Conservation (phyloP, 2,888 invertebrate genomes). For the Actias luna region DNA sequence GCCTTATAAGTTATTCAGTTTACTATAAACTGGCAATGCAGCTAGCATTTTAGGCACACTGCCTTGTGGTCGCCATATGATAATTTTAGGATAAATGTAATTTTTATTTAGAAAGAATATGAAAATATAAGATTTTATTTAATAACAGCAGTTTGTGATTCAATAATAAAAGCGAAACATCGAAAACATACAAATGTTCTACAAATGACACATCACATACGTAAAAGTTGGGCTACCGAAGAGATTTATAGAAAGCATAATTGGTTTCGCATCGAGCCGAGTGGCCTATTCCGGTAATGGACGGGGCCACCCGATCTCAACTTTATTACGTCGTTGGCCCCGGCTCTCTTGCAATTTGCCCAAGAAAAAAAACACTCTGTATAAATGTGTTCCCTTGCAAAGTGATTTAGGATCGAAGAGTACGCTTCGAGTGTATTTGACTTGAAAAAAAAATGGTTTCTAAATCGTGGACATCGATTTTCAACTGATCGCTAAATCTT, state of each 20-base stretch:
- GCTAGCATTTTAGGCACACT: no score
- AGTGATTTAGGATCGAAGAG: conserved; percentile 31
- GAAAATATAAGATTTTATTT: no score
- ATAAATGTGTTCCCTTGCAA: conserved; percentile 29
- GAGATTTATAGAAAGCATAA: conserved; percentile 58
- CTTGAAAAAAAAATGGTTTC: conserved; percentile 3
- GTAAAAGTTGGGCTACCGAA: conserved; percentile 16
- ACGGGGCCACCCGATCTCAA: conserved; percentile 42
- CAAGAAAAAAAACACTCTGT: conserved; percentile 26
- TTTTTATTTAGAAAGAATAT: no score
- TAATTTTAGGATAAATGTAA: no score
- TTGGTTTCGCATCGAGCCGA: conserved; percentile 55
- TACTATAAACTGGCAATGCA: no score
- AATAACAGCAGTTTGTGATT: background rate
- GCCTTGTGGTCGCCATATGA: no score
- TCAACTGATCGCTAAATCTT: conserved; percentile 3
- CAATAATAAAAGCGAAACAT: background rate
- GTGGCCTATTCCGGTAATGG: conserved; percentile 60
- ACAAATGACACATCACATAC: conserved; percentile 12
- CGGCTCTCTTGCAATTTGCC: conserved; percentile 34
- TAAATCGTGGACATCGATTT: background rate
- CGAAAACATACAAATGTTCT: conserved; percentile 7
- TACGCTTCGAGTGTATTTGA: conserved; percentile 10
- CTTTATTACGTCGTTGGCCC: conserved; percentile 37
- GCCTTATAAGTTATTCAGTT: no score